phyloP scores from a whole-genome alignment of 2,797 vertebrate genomes.

The Hybognathus amarus region DNA sequence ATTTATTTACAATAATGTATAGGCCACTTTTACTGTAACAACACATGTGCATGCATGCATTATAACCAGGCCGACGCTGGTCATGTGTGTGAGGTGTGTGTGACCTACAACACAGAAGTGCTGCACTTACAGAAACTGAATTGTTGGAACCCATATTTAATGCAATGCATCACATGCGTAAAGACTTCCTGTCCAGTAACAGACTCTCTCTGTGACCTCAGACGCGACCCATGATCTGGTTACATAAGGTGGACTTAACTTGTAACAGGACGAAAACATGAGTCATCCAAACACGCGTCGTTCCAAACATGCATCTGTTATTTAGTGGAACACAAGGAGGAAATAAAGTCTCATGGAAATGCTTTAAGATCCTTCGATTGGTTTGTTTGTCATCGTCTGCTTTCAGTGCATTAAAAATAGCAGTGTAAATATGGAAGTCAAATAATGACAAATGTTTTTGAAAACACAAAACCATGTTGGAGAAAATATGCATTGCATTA shows the following conservation, averaged over 20 bases:
- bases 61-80: too few species aligned
- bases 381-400: neutral
- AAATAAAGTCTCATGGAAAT: neutral
- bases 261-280: neutral
- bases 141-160: too few species aligned
- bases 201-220: neutral
- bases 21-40: too few species aligned
- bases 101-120: too few species aligned
- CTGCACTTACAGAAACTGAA: too few species aligned
- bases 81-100: too few species aligned
- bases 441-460: too few species aligned
- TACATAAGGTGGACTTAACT: neutral
- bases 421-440: neutral
- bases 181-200: neutral
- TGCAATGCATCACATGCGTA: neutral
- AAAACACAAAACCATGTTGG: too few species aligned
- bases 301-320: neutral
- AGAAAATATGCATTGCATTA: too few species aligned
- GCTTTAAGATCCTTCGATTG: neutral
- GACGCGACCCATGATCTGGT: neutral
- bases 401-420: neutral
- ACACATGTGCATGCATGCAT: too few species aligned
- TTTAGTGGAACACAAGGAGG: neutral
- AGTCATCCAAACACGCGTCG: neutral
- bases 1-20: too few species aligned